These are phyloP conservation scores for Parotocinclus haroldoi DNA, from an alignment of 2,797 vertebrate genomes.

Conservation along the genomic window DNA sequence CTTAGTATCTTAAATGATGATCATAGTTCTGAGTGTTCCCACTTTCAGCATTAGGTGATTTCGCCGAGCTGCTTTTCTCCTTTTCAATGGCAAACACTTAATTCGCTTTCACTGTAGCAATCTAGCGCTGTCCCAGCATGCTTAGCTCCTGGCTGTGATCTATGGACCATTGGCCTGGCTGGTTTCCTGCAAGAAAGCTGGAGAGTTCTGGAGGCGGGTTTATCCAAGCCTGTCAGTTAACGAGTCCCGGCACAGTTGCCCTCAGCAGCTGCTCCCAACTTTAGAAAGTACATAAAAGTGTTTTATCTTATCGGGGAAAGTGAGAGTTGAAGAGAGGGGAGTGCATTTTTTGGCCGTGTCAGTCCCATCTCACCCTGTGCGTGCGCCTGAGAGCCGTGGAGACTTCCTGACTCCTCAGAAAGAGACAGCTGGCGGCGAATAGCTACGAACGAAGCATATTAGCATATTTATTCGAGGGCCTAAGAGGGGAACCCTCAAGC, in stretches of 20 bases:
- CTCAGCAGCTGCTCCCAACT: conserved; percentile 17
- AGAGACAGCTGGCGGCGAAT: conserved; percentile 59
- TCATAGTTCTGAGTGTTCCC: too few relatives aligned
- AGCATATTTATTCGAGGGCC: conserved; percentile 47
- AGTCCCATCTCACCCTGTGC: conserved; percentile 24
- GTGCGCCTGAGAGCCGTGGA: conserved; percentile 28
- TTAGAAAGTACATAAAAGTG: not conserved
- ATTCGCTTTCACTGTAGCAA: not conserved
- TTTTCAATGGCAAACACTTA: not conserved
- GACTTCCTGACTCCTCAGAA: conserved; percentile 48
- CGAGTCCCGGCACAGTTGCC: not conserved
- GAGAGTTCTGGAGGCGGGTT: conserved; percentile 2
- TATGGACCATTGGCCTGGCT: conserved; percentile 10
- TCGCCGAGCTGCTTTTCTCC: not conserved
- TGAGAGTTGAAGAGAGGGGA: not conserved
- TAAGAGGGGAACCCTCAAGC: conserved; percentile 51
- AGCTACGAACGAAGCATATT: conserved; percentile 55
- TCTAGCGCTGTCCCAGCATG: conserved; percentile 7
- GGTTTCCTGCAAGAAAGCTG: conserved; percentile 1
- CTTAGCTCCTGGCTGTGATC: conserved; percentile 27
- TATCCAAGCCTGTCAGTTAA: conserved; percentile 22
- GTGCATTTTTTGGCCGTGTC: conserved; percentile 7
- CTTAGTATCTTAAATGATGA: too few relatives aligned
- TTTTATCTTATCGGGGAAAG: conserved; percentile 2
- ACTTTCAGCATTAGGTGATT: not conserved